Evolutionary conservation across 2,888 invertebrate genomes (phyloP).

Genomic region (Panorpa germanica): DNA sequence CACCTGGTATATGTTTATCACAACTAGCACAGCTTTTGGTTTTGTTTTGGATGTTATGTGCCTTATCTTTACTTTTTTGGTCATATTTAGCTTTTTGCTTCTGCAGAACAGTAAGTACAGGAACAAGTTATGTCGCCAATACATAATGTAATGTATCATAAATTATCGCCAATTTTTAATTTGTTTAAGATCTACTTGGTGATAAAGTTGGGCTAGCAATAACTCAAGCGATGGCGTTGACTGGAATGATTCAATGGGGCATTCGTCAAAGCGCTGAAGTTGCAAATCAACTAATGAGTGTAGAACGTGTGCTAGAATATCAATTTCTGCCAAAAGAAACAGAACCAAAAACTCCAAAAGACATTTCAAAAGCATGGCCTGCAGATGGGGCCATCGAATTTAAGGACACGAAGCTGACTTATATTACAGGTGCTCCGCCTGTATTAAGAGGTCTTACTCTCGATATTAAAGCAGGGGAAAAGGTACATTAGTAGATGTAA

Average conservation of each 20-base stretch:
- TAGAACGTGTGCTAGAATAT: conserved; percentile 59
- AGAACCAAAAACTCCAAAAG: conserved; percentile 18
- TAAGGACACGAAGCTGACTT: conserved; percentile 35
- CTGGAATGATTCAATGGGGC: conserved; percentile 43
- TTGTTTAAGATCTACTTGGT: conserved; percentile 15
- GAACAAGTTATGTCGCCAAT: conserved; percentile 13
- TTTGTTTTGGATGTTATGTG: conserved; percentile 45
- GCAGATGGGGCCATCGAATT: conserved; percentile 28
- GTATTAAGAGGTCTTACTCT: conserved; percentile 54
- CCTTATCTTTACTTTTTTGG: conserved; percentile 36
- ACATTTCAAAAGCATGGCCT: conserved; percentile 26
- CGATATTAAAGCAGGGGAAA: conserved; percentile 28
- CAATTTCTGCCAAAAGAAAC: conserved; percentile 30
- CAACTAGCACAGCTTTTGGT: conserved; percentile 41
- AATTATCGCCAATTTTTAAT: neutral
- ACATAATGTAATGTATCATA: neutral
- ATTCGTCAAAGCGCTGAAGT: conserved; percentile 56
- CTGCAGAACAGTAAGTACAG: too few species aligned
- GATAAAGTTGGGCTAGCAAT: conserved; percentile 32
- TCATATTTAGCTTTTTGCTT: conserved; percentile 48
- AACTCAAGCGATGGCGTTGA: conserved; percentile 28
- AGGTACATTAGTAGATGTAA: conserved; percentile 20
- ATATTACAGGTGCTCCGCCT: conserved; percentile 62
- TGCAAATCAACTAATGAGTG: conserved; percentile 43
- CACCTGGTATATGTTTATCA: conserved; percentile 44